Evolutionary conservation across 2,113 vertebrate species (phyloP).

Genomic region (Plotosus lineatus): DNA sequence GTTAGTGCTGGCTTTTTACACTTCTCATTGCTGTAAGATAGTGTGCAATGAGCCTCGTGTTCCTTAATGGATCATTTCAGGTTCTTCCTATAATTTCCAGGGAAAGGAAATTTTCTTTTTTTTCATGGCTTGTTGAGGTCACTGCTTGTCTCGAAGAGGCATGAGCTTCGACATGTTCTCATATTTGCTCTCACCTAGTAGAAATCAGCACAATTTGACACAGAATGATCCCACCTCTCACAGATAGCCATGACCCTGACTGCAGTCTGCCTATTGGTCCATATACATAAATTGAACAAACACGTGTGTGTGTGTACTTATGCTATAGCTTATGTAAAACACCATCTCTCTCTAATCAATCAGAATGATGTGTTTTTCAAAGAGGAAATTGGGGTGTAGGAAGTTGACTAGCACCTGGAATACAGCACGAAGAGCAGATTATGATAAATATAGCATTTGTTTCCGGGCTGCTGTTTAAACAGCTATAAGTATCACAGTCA

Average conservation of each 20-base stretch:
- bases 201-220: background rate
- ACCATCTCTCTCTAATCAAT: background rate
- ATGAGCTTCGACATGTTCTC: background rate
- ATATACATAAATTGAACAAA: slow-evolving; percentile 47
- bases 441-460: background rate
- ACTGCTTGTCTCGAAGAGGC: background rate
- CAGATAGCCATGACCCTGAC: background rate
- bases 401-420: background rate
- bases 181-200: background rate
- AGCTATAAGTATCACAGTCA: background rate
- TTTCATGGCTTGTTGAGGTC: background rate
- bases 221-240: background rate
- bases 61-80: background rate
- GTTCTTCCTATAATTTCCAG: background rate
- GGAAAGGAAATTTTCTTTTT: background rate
- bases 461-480: background rate
- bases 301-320: slow-evolving; percentile 22
- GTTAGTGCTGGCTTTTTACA: background rate
- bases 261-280: slow-evolving; percentile 3
- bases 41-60: background rate
- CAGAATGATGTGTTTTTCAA: background rate
- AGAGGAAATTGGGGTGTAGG: background rate
- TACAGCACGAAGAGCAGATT: background rate
- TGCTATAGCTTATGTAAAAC: slow-evolving; percentile 13
- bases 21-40: background rate